Base-by-base conservation (phyloP, 2,888 invertebrate species). In the Schizaphis graminum region DNA sequence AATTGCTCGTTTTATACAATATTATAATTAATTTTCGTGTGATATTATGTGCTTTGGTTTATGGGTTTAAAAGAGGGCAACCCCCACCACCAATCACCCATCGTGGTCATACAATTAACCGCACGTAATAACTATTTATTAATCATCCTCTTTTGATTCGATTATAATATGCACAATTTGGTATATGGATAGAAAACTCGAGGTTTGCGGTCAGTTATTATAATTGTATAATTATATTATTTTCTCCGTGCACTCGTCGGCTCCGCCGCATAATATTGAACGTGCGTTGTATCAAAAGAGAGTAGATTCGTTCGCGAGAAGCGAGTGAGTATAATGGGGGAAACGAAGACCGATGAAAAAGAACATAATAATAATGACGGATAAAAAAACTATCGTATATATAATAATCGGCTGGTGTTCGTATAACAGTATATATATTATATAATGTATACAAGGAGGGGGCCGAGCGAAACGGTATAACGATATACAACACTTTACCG, bases 71-170 rank as follows among this genome's bases (percentile, higher is more conserved):
- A 49, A 49, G 26, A 77, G 21, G 77, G 77, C 49, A 1, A 1
- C 3, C 77, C 35, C 10, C 26, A 41, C 41, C 28, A 28, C 24
- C 35, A 77, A 77, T 77, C 77, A 28, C 89, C 28, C 44, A 4
- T 44, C 35, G 77, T 44, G 77, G 77, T 77, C 44, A 47, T 77
- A 49, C 91, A 91, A 91, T 91, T 49, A 77, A 77, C 77, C 77
- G 35, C 77, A 35, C 77, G 49, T 91, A 91, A 77, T 77, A 77
- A 77, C 77, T 91, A 91, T 91, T 91, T 91, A n/a, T 91, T 91
- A 49, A 91, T 91, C 77, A 77, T 77, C 49, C 77, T 49, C 77
- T 91, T 91, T 77, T 77, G 67, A 90, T 35, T 77, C 49, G 77
- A 77, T 91, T 91, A 77, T 61, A 53, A 49, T 24, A 13, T 21